Evolutionary conservation across 2,888 invertebrate species (phyloP).

Genomic region (Nephrotoma guestfalica): DNA sequence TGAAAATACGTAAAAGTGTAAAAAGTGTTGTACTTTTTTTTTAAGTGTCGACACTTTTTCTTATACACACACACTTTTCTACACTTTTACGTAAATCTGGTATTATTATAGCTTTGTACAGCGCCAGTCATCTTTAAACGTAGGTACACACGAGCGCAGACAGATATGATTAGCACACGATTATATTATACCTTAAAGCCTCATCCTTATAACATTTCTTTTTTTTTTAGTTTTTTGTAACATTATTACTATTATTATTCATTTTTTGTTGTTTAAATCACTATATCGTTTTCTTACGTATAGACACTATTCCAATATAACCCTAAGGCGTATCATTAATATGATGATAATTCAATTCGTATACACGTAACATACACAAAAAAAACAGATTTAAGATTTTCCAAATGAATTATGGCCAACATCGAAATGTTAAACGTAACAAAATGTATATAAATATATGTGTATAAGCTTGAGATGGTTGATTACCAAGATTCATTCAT

Average conservation of each 20-base stretch:
- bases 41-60: not conserved
- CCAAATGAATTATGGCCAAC: not conserved
- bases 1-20: not conserved
- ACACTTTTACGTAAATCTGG: not conserved
- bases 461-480: not conserved
- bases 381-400: not conserved
- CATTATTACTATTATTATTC: not conserved
- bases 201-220: not conserved
- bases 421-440: not conserved
- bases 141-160: not conserved
- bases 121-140: not conserved
- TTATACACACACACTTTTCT: not conserved
- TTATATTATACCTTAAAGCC: not conserved
- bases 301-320: not conserved
- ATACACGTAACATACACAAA: not conserved
- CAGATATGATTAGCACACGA: not conserved
- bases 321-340: not conserved
- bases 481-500: not conserved
- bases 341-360: not conserved
- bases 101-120: not conserved
- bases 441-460: not conserved
- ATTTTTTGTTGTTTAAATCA: not conserved
- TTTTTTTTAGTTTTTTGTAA: not conserved
- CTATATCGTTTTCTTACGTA: not conserved
- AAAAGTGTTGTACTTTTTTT: not conserved